Percentiles rank a stretch among this genome's conserved stretches.
phyloP scores from a whole-genome alignment of 2,797 vertebrate species.

The Mormyrus proboscirostris region DNA sequence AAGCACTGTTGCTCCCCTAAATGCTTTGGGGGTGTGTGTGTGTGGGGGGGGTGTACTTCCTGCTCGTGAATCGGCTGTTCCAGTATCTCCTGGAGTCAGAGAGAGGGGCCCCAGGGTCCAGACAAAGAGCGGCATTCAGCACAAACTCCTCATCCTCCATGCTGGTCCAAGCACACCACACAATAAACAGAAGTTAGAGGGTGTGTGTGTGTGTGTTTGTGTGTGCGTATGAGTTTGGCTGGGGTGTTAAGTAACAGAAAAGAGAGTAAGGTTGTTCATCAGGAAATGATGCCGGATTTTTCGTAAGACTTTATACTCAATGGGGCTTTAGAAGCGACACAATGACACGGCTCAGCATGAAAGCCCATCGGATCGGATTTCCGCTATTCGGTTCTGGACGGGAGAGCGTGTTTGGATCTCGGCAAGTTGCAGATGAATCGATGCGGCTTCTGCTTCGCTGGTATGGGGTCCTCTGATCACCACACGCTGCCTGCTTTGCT shows the following conservation, averaged over 20 bases:
- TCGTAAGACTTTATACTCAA: not conserved
- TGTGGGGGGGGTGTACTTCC: not conserved
- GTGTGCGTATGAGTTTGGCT: not conserved
- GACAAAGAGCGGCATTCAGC: constrained; percentile 19
- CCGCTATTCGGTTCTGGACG: not conserved
- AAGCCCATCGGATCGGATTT: not conserved
- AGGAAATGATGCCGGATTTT: not conserved
- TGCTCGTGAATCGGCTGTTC: constrained; percentile 10
- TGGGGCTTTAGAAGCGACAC: not conserved
- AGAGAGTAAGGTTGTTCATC: not conserved
- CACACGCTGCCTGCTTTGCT: not conserved
- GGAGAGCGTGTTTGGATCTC: not conserved
- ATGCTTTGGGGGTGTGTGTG: too few species aligned
- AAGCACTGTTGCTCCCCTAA: not conserved
- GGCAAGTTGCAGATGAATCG: not conserved
- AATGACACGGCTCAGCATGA: not conserved
- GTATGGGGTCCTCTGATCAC: not conserved
- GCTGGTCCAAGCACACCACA: not conserved
- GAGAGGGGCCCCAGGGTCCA: not conserved
- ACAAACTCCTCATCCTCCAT: not conserved
- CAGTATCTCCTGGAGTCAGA: not conserved
- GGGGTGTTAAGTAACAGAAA: not conserved
- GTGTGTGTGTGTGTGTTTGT: not conserved
- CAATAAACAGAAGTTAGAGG: constrained; percentile 8
- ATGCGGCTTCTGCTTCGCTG: not conserved